Conservation (phyloP, 2,888 invertebrate species). For the Drosophila seclusa region DNA sequence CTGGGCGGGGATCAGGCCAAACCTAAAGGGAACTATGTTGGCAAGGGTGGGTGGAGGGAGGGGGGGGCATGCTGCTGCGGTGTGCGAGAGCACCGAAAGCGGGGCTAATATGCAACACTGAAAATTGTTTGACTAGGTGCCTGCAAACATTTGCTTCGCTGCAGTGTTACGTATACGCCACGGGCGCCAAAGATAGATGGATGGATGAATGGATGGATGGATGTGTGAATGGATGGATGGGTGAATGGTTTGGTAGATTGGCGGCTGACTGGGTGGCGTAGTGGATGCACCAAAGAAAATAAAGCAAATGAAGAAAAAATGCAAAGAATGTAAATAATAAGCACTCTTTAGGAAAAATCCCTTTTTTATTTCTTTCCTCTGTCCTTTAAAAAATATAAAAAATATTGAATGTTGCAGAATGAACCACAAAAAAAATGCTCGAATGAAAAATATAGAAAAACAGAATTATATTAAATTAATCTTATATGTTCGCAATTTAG, state of each 20-base stretch:
- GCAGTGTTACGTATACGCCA: slow-evolving; percentile 37
- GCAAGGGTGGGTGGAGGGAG: too few species aligned
- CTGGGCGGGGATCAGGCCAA: not conserved
- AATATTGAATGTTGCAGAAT: not conserved
- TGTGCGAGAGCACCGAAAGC: not conserved
- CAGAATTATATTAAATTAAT: not conserved
- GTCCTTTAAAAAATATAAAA: not conserved
- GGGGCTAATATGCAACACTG: slow-evolving; percentile 49
- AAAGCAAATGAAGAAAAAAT: not conserved
- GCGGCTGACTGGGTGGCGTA: not conserved
- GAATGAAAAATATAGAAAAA: not conserved
- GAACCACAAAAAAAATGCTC: not conserved
- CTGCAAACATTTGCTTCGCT: slow-evolving; percentile 47
- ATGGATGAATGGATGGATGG: not conserved
- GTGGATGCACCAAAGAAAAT: not conserved
- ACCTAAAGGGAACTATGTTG: not conserved
- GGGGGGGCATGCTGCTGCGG: not conserved
- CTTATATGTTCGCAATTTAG: not conserved
- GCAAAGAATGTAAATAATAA: not conserved
- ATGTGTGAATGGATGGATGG: not conserved
- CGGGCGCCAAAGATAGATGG: not conserved
- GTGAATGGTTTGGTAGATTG: not conserved
- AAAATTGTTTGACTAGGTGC: slow-evolving; percentile 66
- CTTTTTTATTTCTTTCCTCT: too few species aligned
- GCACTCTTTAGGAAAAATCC: not conserved